Conservation (phyloP, 1,140 invertebrate species). For the Cephus cinctus region DNA sequence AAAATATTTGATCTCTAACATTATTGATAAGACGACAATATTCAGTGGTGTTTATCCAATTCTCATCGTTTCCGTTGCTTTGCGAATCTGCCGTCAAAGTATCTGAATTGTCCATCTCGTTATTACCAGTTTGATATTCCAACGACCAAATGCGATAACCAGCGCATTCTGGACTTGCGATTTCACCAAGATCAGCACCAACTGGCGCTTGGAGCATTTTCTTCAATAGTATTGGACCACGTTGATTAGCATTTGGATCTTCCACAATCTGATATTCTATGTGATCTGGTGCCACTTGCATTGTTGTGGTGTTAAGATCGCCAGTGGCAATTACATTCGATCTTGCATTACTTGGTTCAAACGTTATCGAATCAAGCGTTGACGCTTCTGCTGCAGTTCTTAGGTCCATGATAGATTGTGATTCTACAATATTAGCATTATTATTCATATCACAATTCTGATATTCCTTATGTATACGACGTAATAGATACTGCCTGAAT, state of each 20-base stretch:
- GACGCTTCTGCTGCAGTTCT: constrained; percentile 21
- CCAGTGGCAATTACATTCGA: not conserved
- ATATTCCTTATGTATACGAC: constrained; percentile 33
- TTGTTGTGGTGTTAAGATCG: not conserved
- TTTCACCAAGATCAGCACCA: constrained; percentile 45
- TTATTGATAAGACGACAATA: constrained; percentile 22
- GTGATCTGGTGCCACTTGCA: not conserved
- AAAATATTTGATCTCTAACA: constrained; percentile 19
- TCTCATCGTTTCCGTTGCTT: constrained; percentile 34
- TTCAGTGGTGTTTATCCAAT: constrained; percentile 15
- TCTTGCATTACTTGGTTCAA: not conserved
- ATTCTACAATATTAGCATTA: constrained; percentile 22
- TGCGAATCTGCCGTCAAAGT: constrained; percentile 49
- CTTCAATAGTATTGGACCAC: constrained; percentile 37
- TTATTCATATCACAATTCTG: constrained; percentile 31
- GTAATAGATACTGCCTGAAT: constrained; percentile 35
- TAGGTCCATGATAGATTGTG: constrained; percentile 29
- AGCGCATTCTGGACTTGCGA: constrained; percentile 34
- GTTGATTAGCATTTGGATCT: constrained; percentile 17
- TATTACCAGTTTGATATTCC: constrained; percentile 19
- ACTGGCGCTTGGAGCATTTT: constrained; percentile 51
- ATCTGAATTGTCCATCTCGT: constrained; percentile 42
- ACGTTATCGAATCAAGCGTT: not conserved
- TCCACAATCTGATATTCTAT: constrained; percentile 17
- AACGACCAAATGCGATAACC: constrained; percentile 26